Base-by-base conservation (phyloP, 2,113 vertebrate genomes). In the Lophotis ruficrista region DNA sequence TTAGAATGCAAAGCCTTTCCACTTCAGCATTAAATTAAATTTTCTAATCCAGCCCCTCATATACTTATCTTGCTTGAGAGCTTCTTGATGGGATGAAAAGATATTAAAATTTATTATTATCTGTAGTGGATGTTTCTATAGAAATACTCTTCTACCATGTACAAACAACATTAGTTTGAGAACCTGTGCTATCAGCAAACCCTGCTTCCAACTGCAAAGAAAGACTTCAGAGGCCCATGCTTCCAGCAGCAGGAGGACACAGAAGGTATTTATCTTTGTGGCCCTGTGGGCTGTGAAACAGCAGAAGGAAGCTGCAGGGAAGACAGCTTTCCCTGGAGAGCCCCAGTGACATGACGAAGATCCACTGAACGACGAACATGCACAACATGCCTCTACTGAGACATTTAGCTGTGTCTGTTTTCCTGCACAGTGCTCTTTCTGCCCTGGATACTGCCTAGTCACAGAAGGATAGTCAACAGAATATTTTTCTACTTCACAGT, bases 1-100 rank as follows among this genome's bases (percentile, higher is more conserved):
- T 70, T 93, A 73, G 30, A 97, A 96, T 54, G 58, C 50, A 94
- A 91, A 92, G 30, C 31, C 75, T 71, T 87, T 89, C 57, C 58
- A 68, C 11, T 79, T 58, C 23, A 64, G 68, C 72, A 87, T 69
- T 87, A 48, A 64, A 82, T 89, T 92, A 93, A 65, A 77, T 70
- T 81, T 95, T 89, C 71, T 79, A 85, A 96, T 84, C 30, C 82
- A 87, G 68, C 21, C 50, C 19, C 56, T 89, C 77, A 64, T 22
- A 73, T 41, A 78, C 76, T 61, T 91, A 78, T 8, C 35, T 73
- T 91, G 35, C 71, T 89, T 71, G 61, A 72, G 38, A 84, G 30
- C 37, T 89, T 73, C 66, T 23, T 84, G 78, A 65, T 45, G 22
- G n/a, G n/a, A 76, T 68, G 12, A 56, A 87, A 70, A 82, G 38